phyloP scores from a whole-genome alignment of 30 jellyfish, hydroid and myxozoan species.

The Clytia hemisphaerica region DNA sequence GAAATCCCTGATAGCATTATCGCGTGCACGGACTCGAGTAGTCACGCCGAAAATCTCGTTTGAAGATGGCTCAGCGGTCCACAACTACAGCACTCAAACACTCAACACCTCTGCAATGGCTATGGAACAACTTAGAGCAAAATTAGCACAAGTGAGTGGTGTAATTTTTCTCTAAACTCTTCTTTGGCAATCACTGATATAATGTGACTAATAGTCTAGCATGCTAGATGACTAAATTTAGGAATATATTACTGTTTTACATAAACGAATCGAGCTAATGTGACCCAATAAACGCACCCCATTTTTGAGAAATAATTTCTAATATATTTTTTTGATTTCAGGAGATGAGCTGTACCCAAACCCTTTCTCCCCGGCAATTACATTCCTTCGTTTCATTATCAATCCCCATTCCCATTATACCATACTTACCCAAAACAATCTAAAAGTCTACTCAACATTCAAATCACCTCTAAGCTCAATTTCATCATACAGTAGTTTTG shows the following conservation, averaged over 20 bases:
- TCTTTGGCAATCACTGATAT: not conserved
- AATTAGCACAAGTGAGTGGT: conserved; percentile 53
- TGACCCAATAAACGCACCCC: no score
- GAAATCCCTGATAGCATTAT: conserved; percentile 5
- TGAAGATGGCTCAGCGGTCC: conserved; percentile 26
- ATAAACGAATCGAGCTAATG: no score
- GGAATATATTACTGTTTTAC: no score
- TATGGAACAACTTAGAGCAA: conserved; percentile 32
- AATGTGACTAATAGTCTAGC: not conserved
- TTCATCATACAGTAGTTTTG: no score
- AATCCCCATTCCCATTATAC: no score
- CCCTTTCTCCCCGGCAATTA: no score
- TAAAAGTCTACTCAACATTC: no score
- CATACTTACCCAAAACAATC: no score
- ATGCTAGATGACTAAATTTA: not conserved
- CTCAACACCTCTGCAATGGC: conserved; percentile 60
- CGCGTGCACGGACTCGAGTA: not conserved
- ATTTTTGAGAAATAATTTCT: not conserved
- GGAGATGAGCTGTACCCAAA: not conserved
- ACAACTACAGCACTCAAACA: conserved; percentile 68
- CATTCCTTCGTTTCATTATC: no score
- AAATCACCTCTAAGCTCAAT: no score
- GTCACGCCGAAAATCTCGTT: no score
- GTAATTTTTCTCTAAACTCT: not conserved
- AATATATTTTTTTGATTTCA: not conserved